phyloP scores from a whole-genome alignment of 1,140 invertebrate genomes.

The Oreohelix idahoensis region DNA sequence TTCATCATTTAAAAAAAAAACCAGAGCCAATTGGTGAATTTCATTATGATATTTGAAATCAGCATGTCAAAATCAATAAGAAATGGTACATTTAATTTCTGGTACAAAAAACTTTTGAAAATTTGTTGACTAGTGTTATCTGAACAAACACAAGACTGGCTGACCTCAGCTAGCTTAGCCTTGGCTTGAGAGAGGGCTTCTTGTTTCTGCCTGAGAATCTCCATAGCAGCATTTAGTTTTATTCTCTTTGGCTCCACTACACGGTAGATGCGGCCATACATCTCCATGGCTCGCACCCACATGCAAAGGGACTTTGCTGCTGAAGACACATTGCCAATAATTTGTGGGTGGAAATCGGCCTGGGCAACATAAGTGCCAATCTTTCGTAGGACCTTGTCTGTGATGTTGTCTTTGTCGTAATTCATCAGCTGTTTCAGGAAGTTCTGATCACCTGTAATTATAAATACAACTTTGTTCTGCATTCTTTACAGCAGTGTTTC shows the following conservation, averaged over 20 bases:
- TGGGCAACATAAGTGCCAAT: constrained; percentile 84
- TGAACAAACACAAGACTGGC: neutral
- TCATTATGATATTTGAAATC: no score
- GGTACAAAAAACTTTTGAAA: no score
- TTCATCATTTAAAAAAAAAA: no score
- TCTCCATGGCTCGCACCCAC: constrained; percentile 91
- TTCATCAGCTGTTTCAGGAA: constrained; percentile 80
- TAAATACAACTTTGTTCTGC: neutral
- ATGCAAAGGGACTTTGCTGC: constrained; percentile 89
- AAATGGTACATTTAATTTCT: no score
- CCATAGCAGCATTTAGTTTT: constrained; percentile 81
- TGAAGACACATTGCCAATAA: constrained; percentile 77
- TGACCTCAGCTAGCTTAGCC: constrained; percentile 79
- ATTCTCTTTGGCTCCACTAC: constrained; percentile 87
- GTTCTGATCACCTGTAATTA: constrained; percentile 70
- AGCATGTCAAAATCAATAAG: no score
- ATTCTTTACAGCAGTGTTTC: no score
- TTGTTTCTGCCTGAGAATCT: constrained; percentile 84
- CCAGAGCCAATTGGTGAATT: no score
- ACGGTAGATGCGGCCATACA: constrained; percentile 88
- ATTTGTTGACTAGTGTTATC: no score
- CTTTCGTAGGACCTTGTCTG: constrained; percentile 84
- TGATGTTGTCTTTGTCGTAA: constrained; percentile 90
- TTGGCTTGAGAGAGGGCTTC: constrained; percentile 82
- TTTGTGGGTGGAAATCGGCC: constrained; percentile 88